A percentile compares a stretch with the other conserved stretches of the same genome.
These are phyloP conservation scores for Onychomys torridus DNA, from an alignment of 2,797 vertebrate genomes.

Conservation along the genomic window DNA sequence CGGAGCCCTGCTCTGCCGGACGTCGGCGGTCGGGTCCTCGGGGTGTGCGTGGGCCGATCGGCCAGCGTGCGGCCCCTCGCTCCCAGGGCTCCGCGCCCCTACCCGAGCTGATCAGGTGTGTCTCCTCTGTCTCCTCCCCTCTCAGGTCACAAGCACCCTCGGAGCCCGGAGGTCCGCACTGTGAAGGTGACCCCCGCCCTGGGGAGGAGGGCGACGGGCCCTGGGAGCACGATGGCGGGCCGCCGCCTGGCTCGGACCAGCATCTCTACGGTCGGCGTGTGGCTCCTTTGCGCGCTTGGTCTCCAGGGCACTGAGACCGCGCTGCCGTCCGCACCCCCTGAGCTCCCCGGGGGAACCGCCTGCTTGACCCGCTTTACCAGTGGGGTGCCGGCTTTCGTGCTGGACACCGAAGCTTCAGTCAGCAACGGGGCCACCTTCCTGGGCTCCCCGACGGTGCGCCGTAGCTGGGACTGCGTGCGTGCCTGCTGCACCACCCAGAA, in stretches of 20 bases:
- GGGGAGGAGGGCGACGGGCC: conserved; percentile 48
- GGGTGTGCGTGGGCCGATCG: not conserved
- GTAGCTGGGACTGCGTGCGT: conserved; percentile 89
- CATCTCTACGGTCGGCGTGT: not conserved
- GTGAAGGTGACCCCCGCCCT: conserved; percentile 66
- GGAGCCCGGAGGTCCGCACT: conserved; percentile 16
- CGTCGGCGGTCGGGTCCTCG: not conserved
- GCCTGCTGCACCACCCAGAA: conserved; percentile 91
- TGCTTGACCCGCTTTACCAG: conserved; percentile 89
- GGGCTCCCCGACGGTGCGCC: conserved; percentile 85
- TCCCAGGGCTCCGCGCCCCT: not conserved
- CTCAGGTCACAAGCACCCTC: conserved; percentile 61
- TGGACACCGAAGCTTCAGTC: conserved; percentile 94
- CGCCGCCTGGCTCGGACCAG: not conserved
- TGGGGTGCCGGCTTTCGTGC: conserved; percentile 91
- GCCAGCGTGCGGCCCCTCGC: not conserved
- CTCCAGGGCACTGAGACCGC: not conserved
- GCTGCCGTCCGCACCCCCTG: conserved; percentile 60
- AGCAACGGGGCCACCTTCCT: conserved; percentile 93
- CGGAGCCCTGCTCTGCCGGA: not conserved
- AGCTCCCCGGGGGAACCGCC: conserved; percentile 65
- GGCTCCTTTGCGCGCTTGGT: conserved; percentile 71
- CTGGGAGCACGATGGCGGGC: conserved; percentile 67
- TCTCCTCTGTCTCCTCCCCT: conserved; percentile 52
- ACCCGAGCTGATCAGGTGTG: conserved; percentile 38